Evolutionary conservation across 2,797 vertebrate species (phyloP), one percentile per base, ranked within the genome.

Genomic region (Carduelis carduelis): DNA sequence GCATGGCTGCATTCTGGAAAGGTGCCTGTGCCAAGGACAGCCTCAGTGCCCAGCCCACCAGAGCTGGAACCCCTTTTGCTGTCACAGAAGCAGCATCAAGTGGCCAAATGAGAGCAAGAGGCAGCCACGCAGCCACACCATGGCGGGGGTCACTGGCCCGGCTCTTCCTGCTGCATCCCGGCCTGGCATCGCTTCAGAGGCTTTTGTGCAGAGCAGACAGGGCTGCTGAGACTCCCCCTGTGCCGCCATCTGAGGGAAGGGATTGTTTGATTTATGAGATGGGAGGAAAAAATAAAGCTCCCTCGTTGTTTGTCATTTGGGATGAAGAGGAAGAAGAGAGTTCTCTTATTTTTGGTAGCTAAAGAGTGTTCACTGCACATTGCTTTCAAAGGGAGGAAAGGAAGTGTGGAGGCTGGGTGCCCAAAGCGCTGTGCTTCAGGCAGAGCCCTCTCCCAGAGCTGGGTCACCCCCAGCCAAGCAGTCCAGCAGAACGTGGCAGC

Each of bases 281-380:
- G 34, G 47, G 52, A 95, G 90, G 80, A 82, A 97, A 95, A 95
- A 96, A 95, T 93, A 97, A 94, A 95, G 86, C 18, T 86, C 34
- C 55, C 1, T 1, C 12, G 22, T 82, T 93, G 86, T 63, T 95
- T 82, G 56, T 86, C 47, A n/a, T 35, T 76, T 0, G 1, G 41
- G 77, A 66, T 89, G 63, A 82, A 82, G 80, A 88, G 59, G 66
- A 86, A 69, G 88, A 93, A 91, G 75, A 77, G 47, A 63, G 21
- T 27, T 78, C 12, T 94, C 63, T 64, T 76, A 20, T 70, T 89
- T 94, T 90, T 82, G 64, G 53, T 89, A 49, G 39, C 59, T 72
- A 20, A 90, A 60, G 63, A 2, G 2, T 13, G 30, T 39, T 84
- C 59, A 32, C 27, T 1, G 1, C 3, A 0, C 7, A 0, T 14